Evolutionary conservation across 1,140 invertebrate genomes (phyloP).

Genomic region (Aphelenchoides besseyi): DNA sequence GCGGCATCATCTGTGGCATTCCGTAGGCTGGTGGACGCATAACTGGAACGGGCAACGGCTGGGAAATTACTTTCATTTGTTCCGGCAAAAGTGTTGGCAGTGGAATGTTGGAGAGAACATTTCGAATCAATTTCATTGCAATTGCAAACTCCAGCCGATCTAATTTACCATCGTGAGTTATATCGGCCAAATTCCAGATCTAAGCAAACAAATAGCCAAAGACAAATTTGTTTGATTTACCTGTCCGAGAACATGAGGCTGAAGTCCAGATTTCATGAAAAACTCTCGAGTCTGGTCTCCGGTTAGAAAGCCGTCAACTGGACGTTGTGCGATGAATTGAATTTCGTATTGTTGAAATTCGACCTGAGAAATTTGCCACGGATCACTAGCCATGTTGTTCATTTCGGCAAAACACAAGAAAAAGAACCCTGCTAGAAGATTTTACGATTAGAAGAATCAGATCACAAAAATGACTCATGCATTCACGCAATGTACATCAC

Average conservation of each 20-base stretch:
- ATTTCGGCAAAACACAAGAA: not conserved
- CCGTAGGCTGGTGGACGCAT: slow-evolving; percentile 2
- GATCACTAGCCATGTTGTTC: slow-evolving; percentile 3
- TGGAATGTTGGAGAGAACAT: slow-evolving; percentile 30
- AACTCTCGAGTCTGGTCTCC: slow-evolving; percentile 46
- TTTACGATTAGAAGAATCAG: not conserved
- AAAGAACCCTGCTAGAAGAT: not conserved
- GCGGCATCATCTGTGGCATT: slow-evolving; percentile 26
- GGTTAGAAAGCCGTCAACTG: slow-evolving; percentile 34
- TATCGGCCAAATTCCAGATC: slow-evolving; percentile 49
- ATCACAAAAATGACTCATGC: not conserved
- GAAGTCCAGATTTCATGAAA: slow-evolving; percentile 44
- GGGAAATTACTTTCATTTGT: slow-evolving; percentile 25
- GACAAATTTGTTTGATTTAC: slow-evolving; percentile 13
- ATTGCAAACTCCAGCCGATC: slow-evolving; percentile 45
- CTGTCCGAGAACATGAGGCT: slow-evolving; percentile 33
- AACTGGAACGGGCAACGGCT: slow-evolving; percentile 9
- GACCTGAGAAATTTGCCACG: slow-evolving; percentile 21
- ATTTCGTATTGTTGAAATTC: slow-evolving; percentile 36
- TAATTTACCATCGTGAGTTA: slow-evolving; percentile 46
- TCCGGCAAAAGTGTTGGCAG: slow-evolving; percentile 38
- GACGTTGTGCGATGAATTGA: slow-evolving; percentile 44
- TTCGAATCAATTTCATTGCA: slow-evolving; percentile 46
- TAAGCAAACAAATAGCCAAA: slow-evolving; percentile 32
- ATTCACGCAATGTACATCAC: not conserved